Base-by-base conservation (phyloP, 2,797 vertebrate genomes). In the Anguilla anguilla region DNA sequence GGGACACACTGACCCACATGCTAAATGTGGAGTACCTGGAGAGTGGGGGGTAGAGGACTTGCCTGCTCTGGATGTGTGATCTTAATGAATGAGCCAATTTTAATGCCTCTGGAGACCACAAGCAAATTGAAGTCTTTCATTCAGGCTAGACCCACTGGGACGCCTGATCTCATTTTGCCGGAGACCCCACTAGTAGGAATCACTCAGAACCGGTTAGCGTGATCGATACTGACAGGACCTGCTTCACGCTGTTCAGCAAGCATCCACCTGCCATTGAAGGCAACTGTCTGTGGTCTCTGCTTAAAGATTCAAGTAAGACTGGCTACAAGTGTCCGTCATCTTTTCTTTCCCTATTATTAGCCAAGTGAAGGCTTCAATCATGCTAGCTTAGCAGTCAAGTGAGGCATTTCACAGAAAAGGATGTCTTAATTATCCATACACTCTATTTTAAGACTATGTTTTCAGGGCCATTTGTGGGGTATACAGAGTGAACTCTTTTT, bases 11-110 rank as follows among this genome's bases (percentile, higher is more conserved):
- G 91, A 88, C 92, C 93, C 88, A 89, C 31, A 91, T 91, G 67
- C 92, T 93, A 92, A 91, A 91, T 90, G 51, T 86, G 89, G 91
- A 91, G 59, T 6, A 84, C 88, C 90, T 87, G 81, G 89, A 90
- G 91, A 90, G 86, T 51, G 28, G 81, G 59, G 64, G 87, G 39
- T 86, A 89, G 86, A 7, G 35, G 39, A 89, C 74, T 85, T 85
- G n/a, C 86, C 84, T 90, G 89, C 72, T 51, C 85, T 79, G 83
- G 84, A 84, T 85, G 46, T 81, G 85, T 79, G 61, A 59, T 83
- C 77, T 89, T 88, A 89, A 90, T 90, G 88, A 91, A 91, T 82
- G 86, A 89, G 87, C 89, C 86, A 88, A 88, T 90, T 91, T 89
- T 90, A 89, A 87, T 86, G 84, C 85, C 92, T 89, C 90, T 86